phyloP scores from a whole-genome alignment of 2,797 vertebrate species.

The Clamator glandarius region DNA sequence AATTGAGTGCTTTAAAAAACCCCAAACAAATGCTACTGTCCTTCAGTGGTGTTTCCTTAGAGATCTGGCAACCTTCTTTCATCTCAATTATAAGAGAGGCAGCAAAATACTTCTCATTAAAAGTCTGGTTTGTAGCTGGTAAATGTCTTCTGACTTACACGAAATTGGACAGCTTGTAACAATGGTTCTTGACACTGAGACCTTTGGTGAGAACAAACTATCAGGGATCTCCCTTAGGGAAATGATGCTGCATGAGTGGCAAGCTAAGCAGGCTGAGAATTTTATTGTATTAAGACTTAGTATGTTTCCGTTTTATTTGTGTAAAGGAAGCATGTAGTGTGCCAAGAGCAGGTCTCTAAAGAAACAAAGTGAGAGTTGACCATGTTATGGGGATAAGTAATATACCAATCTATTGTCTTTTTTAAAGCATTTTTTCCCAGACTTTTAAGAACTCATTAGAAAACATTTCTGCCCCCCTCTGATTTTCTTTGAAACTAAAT shows the following conservation, averaged over 20 bases:
- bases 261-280: not conserved
- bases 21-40: not conserved
- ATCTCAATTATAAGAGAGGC: not conserved
- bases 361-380: not conserved
- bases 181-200: not conserved
- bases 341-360: not conserved
- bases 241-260: not conserved
- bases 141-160: not conserved
- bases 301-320: not conserved
- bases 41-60: not conserved
- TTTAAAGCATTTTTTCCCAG: not conserved
- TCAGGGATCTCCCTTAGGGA: not conserved
- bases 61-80: not conserved
- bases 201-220: not conserved
- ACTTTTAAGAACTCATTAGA: not conserved
- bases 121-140: not conserved
- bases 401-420: accelerated
- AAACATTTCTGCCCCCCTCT: accelerated
- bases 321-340: not conserved
- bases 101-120: not conserved
- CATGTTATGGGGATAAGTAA: not conserved
- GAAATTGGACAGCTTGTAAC: not conserved
- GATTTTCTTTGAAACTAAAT: not conserved
- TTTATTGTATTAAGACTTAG: not conserved
- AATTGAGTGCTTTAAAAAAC: not conserved